A percentile compares a stretch with the other conserved stretches of the same genome.
Conservation (phyloP, 2,888 invertebrate genomes). For the Megastigmus dorsalis region DNA sequence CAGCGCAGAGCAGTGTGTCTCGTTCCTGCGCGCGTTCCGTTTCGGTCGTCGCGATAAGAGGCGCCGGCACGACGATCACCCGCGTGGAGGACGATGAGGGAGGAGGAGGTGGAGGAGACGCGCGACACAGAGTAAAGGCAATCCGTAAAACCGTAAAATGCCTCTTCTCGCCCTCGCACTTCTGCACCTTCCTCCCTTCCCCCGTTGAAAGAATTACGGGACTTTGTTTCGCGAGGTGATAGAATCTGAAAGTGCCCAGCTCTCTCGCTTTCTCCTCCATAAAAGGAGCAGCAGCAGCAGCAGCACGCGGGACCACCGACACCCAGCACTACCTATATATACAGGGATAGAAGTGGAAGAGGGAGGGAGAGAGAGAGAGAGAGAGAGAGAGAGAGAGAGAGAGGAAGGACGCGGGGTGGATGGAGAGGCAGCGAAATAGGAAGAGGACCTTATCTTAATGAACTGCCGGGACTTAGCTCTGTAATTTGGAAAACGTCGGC, state of each 20-base stretch:
- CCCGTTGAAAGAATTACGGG: slow-evolving; percentile 56
- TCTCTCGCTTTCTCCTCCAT: background rate
- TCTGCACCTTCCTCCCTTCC: background rate
- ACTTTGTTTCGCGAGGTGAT: slow-evolving; percentile 62
- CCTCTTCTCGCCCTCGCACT: background rate
- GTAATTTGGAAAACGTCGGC: slow-evolving; percentile 50
- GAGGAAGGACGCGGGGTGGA: background rate
- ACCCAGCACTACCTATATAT: background rate
- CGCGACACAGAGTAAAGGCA: slow-evolving; percentile 13
- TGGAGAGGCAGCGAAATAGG: slow-evolving; percentile 52
- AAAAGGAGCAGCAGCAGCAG: slow-evolving; percentile 48
- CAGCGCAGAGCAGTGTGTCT: no score
- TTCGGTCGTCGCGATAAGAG: slow-evolving; percentile 34
- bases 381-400: background rate
- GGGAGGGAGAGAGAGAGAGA: background rate
- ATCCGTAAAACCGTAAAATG: slow-evolving; percentile 44
- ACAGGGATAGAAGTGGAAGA: background rate
- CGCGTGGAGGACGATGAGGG: background rate
- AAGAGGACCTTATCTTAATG: slow-evolving; percentile 67
- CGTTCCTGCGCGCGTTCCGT: no score
- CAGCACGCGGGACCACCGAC: background rate
- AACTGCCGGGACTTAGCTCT: slow-evolving; percentile 60
- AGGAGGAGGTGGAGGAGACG: background rate
- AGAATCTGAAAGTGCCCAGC: slow-evolving; percentile 59
- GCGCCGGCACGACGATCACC: slow-evolving; percentile 4